These are phyloP conservation scores for Chrysemys picta DNA, from an alignment of 2,113 vertebrate genomes.

Conservation along the genomic window DNA sequence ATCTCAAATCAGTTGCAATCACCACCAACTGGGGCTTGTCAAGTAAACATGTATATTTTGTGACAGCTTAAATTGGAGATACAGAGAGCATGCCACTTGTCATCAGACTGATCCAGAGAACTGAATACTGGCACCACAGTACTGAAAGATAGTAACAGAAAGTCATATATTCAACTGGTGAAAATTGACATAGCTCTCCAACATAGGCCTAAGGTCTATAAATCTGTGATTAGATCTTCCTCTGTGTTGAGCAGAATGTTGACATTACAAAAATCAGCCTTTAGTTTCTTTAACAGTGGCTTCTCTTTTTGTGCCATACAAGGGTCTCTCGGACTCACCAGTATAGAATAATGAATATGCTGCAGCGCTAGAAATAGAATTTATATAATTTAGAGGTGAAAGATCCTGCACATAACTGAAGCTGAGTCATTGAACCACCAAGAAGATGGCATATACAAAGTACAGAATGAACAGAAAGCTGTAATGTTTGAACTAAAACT, in stretches of 20 bases:
- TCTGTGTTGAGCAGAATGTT: not conserved
- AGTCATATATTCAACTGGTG: not conserved
- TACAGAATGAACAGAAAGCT: not conserved
- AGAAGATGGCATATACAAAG: not conserved
- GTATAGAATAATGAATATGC: not conserved
- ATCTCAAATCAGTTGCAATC: not conserved
- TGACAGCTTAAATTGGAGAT: slow-evolving; percentile 16
- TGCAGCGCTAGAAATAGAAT: not conserved
- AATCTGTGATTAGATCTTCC: not conserved
- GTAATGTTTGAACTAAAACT: not conserved
- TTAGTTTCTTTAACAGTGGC: too few relatives aligned
- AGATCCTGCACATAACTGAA: not conserved
- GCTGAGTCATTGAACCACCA: not conserved
- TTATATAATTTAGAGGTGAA: not conserved
- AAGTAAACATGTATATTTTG: not conserved
- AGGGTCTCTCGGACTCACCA: not conserved
- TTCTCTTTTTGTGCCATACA: not conserved
- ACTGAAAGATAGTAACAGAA: not conserved
- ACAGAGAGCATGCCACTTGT: not conserved
- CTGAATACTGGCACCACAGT: not conserved
- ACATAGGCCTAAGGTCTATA: not conserved
- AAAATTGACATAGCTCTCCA: not conserved
- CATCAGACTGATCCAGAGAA: not conserved
- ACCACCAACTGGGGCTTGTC: not conserved
- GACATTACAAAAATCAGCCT: not conserved